Base-by-base conservation (phyloP, 2,888 invertebrate genomes). In the Polymixis lichenea region DNA sequence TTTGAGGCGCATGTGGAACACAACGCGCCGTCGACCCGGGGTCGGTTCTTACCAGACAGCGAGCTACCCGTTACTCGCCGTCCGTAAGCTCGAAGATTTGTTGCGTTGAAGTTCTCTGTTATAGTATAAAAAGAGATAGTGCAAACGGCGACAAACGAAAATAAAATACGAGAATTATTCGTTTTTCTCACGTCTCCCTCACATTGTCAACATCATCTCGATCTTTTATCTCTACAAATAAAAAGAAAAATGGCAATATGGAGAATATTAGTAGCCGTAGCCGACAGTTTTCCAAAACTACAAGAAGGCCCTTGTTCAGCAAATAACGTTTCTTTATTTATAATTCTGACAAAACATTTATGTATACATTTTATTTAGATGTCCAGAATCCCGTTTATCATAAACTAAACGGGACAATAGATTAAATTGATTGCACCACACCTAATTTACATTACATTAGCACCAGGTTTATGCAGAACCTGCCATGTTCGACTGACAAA, bases 401-500 rank as follows among this genome's bases (percentile, higher is more conserved):
- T 64, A 67, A 60, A 56, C 60, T 77, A 78, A 84, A 70, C 66
- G 65, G 74, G 67, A 56, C 65, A 77, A 75, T 83, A 72, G 78
- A 79, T 86, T 75, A 86, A 76, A 78, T 70, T 80, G 77, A 84
- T 86, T 84, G 75, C 77, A 58, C 65, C 80, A 86, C 74, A 73
- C 28, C 88, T 74, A 78, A 84, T 86, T 88, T 78, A 73, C 84
- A 86, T 80, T 51, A 70, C 67, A 86, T 84, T 80, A 78, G 67
- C 75, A 77, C 73, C 13, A 28, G 51, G 60, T 84, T 86, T 88
- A 82, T 83, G 82, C 69, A 72, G 46, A 75, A 78, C 62, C 74
- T 76, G 85, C 75, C 78, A 78, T 68, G 81, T 80, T 56, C 56
- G 64, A 65, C 72, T 84, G 87, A 88, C 87, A 86, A 84, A 88